Evolutionary conservation across 2,888 invertebrate species (phyloP), one percentile per base, ranked within the genome.

Genomic region (Phrixothrix hirtus): DNA sequence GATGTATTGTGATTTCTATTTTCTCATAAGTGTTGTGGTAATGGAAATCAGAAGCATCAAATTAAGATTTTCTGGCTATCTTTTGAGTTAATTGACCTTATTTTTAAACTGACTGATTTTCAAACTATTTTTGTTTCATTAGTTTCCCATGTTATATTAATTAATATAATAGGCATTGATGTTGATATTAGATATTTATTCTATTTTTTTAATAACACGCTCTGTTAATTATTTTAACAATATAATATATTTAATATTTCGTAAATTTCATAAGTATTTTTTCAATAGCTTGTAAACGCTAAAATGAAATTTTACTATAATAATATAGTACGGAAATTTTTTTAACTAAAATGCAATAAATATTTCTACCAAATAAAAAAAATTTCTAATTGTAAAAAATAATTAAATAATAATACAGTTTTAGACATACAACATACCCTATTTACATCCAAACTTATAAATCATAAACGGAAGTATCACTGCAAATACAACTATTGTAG

Each of bases 191-290:
- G 42, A 45, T 45, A 46, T 49, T 55, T 55, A 55, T 59, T 57
- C 61, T 65, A 62, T 43, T 54, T 57, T 61, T 59, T 59, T 60
- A 58, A 64, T 65, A 65, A 66, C 66, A 66, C 66, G 61, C 64
- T 50, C 41, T 46, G 46, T 52, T 45, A 45, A 45, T 34, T 36
- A 64, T 62, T 62, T 66, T 66, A 66, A 66, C 66, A 66, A 65
- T 66, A 64, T 60, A 59, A 58, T 61, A 62, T 62, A 61, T 57
- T 51, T 55, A 41, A 57, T 44, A 60, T 57, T 57, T 59, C 55
- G 57, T 59, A 59, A 60, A 58, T 58, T 57, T 57, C 49, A 50
- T 53, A 57, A 55, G 48, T 53, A 50, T 43, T 43, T 38, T 41
- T 39, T 46, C 32, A 52, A 53, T 53, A 53, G 47, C 21, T 43